Evolutionary conservation across 2,113 vertebrate species (phyloP).

Genomic region (Neolamprologus modestus): DNA sequence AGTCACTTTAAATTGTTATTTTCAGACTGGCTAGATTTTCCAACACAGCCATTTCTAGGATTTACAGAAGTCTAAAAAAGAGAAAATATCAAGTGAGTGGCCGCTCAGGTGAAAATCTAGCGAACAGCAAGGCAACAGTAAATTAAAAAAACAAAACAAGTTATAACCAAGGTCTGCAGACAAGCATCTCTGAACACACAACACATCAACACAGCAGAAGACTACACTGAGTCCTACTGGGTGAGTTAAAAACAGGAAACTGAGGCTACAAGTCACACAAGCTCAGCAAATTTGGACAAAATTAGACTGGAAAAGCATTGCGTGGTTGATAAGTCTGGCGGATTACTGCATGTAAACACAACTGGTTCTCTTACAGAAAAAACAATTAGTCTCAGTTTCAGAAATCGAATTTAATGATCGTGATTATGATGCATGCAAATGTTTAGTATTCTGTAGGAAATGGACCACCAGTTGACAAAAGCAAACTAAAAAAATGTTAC

Average conservation of each 20-base stretch:
- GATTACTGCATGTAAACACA: background rate
- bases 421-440: background rate
- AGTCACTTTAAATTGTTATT: background rate
- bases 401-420: background rate
- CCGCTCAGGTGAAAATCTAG: fast-evolving
- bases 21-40: background rate
- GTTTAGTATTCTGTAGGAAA: background rate
- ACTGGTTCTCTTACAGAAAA: background rate
- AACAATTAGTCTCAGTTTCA: background rate
- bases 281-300: background rate
- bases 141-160: background rate
- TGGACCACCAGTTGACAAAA: background rate
- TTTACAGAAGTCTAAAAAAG: background rate
- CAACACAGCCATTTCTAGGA: background rate
- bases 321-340: fast-evolving
- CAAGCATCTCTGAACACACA: background rate
- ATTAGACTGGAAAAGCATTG: background rate
- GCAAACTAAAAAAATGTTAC: background rate
- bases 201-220: background rate
- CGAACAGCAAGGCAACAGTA: fast-evolving
- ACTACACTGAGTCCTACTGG: background rate
- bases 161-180: background rate
- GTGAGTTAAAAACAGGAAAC: background rate
- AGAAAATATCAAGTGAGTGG: background rate
- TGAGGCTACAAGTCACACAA: background rate